A percentile compares a stretch with the other conserved stretches of the same genome.
Evolutionary conservation across 2,888 invertebrate genomes (phyloP).

Genomic region (Apamea crenata): DNA sequence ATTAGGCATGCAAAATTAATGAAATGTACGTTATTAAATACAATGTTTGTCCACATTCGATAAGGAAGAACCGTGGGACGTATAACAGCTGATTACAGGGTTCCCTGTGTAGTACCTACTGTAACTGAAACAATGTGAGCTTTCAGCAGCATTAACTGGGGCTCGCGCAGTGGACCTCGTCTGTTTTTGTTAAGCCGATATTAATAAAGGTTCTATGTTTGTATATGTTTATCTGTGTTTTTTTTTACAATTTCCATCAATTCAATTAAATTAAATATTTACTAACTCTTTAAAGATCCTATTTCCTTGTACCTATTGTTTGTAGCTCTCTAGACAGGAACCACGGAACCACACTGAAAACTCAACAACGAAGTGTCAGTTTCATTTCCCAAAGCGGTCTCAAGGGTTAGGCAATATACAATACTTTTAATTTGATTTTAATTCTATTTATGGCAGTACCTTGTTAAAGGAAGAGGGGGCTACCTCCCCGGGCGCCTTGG

Average conservation of each 20-base stretch:
- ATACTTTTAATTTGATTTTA: too few relatives aligned
- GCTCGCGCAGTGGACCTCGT: neutral
- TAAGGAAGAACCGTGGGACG: constrained; percentile 69
- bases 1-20: constrained; percentile 54
- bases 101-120: neutral
- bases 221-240: neutral
- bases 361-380: neutral
- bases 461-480: too few relatives aligned
- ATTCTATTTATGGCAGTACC: too few relatives aligned
- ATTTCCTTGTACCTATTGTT: neutral
- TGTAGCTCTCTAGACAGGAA: neutral
- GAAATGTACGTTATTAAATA: constrained; percentile 61
- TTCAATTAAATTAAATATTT: neutral
- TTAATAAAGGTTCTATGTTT: neutral
- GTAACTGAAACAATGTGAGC: constrained; percentile 33
- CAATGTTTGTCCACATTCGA: constrained; percentile 59
- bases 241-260: neutral
- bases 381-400: too few relatives aligned
- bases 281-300: neutral
- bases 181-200: neutral
- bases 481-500: too few relatives aligned
- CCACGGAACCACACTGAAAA: neutral
- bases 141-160: constrained; percentile 7
- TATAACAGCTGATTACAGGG: constrained; percentile 61
- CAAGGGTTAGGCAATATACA: too few relatives aligned